Evolutionary conservation across 1,140 invertebrate species (phyloP).

Genomic region (Temnothorax nylanderi): DNA sequence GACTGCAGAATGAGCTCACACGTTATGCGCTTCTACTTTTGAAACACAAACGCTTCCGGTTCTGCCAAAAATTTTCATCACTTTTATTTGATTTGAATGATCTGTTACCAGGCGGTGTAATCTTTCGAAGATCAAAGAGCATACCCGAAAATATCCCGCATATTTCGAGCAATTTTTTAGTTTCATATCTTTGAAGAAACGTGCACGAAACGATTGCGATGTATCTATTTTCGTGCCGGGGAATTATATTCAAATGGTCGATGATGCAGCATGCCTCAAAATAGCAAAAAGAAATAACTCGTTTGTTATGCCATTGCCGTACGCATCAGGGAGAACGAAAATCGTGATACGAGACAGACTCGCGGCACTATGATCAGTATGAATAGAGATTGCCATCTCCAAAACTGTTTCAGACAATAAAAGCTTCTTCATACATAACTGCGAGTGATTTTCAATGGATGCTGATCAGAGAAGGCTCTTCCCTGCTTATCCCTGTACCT

Average conservation of each 20-base stretch:
- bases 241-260: neutral
- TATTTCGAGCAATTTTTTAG: neutral
- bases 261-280: conserved; percentile 11
- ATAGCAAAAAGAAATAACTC: conserved; percentile 34
- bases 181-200: neutral
- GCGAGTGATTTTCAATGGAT: neutral
- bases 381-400: neutral
- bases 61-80: neutral
- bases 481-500: neutral
- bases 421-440: neutral
- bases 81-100: neutral
- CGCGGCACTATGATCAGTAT: too few species aligned
- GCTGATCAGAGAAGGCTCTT: neutral
- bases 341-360: neutral
- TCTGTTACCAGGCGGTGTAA: neutral
- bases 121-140: neutral
- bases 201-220: neutral
- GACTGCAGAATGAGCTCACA: neutral
- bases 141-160: neutral
- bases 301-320: conserved; percentile 25
- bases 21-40: neutral
- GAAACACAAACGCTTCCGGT: neutral
- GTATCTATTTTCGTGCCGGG: conserved; percentile 6
- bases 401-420: neutral
- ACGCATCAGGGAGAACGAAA: neutral